Base-by-base conservation (phyloP, 2,888 invertebrate species). In the Lampropteryx suffumata region DNA sequence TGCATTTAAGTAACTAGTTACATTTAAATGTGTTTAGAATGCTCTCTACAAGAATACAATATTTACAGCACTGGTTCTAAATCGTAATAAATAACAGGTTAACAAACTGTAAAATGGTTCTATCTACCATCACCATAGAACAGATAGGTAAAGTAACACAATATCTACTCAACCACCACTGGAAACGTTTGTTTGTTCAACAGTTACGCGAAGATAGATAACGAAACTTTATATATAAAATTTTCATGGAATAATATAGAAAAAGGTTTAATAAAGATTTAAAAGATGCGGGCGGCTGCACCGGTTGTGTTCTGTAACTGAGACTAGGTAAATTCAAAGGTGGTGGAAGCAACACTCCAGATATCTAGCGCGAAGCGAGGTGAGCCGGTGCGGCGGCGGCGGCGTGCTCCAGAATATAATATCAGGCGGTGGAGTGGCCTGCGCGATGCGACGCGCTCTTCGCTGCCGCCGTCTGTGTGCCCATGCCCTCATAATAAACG, bases 351-450 rank as follows among this genome's bases (percentile, higher is more conserved):
- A 83, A 77, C 85, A 86, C 89, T 90, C 81, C 90, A 91, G 82
- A 91, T 88, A 86, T 91, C 91, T 80, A 84, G 82, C 77, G 84
- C 83, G 86, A 79, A 70, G 78, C 74, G 85, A 80, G 87, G 86
- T 74, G 87, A 84, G 89, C 80, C 76, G 17, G 17, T 3, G 17
- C 76, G 79, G 75, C 88, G 82, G 17, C 3, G 4, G 17, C 76
- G 79, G 75, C 88, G 82, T 89, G 90, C 84, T 92, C 91, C 79
- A 89, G 90, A 89, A 89, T 90, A 90, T 87, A 86, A 90, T 90
- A 89, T 88, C 82, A 90, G 83, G 76, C 82, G 67, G 79, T 81
- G 76, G 75, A 84, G 86, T 82, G 86, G 84, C 76, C 79, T 74
- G 77, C 71, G 79, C 80, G 71, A 73, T 53, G 67, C 62, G 61